These are phyloP conservation scores for Mustelus asterias DNA, from an alignment of 2,113 vertebrate species.

Conservation along the genomic window DNA sequence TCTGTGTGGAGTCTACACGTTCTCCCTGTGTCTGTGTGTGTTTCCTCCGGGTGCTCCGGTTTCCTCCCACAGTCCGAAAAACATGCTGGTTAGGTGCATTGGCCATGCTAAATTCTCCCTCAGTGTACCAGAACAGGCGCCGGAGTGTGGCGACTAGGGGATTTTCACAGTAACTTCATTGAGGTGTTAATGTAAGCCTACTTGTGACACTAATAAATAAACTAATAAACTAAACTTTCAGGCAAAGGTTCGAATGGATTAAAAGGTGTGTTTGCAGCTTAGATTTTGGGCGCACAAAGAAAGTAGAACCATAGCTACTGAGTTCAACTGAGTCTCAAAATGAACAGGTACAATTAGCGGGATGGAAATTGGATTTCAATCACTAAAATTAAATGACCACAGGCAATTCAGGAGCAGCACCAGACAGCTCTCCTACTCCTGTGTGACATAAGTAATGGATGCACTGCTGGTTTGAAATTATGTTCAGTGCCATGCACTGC, in stretches of 20 bases:
- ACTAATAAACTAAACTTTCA: background rate
- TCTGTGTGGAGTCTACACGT: too few species aligned
- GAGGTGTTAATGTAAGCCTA: too few species aligned
- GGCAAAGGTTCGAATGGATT: background rate
- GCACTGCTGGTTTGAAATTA: constrained; percentile 12
- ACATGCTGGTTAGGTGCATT: too few species aligned
- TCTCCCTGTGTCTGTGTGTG: too few species aligned
- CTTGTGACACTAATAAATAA: too few species aligned
- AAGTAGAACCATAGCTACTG: background rate
- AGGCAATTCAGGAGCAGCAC: background rate
- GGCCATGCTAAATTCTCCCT: too few species aligned
- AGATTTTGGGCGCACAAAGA: background rate
- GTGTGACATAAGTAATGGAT: background rate
- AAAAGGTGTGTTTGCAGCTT: background rate
- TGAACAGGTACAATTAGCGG: background rate
- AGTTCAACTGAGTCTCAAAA: background rate
- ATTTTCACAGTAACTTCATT: too few species aligned
- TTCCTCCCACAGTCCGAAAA: too few species aligned
- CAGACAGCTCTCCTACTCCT: background rate
- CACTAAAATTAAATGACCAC: background rate
- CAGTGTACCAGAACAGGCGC: too few species aligned
- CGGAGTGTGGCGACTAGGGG: too few species aligned
- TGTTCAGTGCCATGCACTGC: background rate
- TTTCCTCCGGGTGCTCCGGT: too few species aligned
- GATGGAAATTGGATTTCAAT: background rate